phyloP scores from a whole-genome alignment of 1,140 invertebrate genomes.

The Brevipalpus yothersi region DNA sequence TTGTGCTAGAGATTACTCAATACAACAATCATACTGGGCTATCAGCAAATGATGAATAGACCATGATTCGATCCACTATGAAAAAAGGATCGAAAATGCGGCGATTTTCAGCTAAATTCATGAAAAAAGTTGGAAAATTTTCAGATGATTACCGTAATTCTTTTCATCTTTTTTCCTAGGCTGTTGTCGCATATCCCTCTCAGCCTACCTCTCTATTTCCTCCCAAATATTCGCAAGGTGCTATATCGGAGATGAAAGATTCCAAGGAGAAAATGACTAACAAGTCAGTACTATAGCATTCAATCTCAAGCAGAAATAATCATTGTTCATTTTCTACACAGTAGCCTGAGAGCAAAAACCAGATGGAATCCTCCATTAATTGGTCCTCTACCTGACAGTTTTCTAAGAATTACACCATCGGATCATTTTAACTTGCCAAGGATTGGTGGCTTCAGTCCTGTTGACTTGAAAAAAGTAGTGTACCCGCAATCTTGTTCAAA shows the following conservation, averaged over 20 bases:
- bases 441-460: background rate
- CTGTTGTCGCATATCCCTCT: too few relatives aligned
- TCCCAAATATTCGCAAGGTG: constrained; percentile 7
- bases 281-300: background rate
- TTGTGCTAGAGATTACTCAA: background rate
- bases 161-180: too few relatives aligned
- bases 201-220: constrained; percentile 1
- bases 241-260: constrained; percentile 5
- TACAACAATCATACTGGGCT: background rate
- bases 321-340: too few relatives aligned
- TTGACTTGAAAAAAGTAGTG: background rate
- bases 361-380: constrained; percentile 60
- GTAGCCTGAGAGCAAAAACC: constrained; percentile 16
- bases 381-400: constrained; percentile 49
- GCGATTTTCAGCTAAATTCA: too few relatives aligned
- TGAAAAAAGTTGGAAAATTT: too few relatives aligned
- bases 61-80: too few relatives aligned
- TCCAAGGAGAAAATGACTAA: constrained; percentile 10
- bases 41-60: too few relatives aligned
- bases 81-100: too few relatives aligned
- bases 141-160: too few relatives aligned
- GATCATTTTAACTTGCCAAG: too few relatives aligned
- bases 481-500: too few relatives aligned
- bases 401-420: constrained; percentile 32
- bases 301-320: background rate